Conservation (phyloP, 2,113 vertebrate genomes). For the Hydrolagus affinis region DNA sequence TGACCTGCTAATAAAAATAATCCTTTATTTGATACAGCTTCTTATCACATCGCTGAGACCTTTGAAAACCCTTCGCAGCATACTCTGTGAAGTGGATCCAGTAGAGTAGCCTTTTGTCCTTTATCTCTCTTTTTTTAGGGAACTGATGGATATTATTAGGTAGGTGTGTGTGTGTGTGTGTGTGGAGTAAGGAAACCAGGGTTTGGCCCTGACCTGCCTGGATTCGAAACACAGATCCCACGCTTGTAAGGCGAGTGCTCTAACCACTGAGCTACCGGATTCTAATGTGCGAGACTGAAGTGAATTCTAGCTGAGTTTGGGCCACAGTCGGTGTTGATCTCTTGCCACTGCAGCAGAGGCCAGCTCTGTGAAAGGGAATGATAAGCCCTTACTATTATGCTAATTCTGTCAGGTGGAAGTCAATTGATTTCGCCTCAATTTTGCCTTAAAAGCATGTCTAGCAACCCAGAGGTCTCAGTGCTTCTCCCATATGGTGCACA, state of each 20-base stretch:
- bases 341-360: background rate
- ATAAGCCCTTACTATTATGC: conserved; percentile 3
- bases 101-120: too few species aligned
- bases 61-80: too few species aligned
- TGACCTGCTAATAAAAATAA: background rate
- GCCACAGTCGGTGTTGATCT: background rate
- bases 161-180: too few species aligned
- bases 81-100: too few species aligned
- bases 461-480: background rate
- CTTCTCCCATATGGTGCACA: conserved; percentile 15
- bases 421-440: background rate
- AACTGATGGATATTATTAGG: too few species aligned
- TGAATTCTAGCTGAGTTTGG: background rate
- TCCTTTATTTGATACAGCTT: background rate
- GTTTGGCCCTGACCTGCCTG: too few species aligned
- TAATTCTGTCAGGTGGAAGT: conserved; percentile 1
- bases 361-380: background rate
- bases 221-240: too few species aligned
- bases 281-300: background rate
- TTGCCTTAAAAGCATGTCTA: background rate
- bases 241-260: too few species aligned
- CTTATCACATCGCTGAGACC: too few species aligned
- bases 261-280: too few species aligned
- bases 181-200: too few species aligned
- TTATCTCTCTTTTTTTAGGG: background rate